phyloP scores from a whole-genome alignment of 2,888 invertebrate species.

The Alentia gelatinosa region DNA sequence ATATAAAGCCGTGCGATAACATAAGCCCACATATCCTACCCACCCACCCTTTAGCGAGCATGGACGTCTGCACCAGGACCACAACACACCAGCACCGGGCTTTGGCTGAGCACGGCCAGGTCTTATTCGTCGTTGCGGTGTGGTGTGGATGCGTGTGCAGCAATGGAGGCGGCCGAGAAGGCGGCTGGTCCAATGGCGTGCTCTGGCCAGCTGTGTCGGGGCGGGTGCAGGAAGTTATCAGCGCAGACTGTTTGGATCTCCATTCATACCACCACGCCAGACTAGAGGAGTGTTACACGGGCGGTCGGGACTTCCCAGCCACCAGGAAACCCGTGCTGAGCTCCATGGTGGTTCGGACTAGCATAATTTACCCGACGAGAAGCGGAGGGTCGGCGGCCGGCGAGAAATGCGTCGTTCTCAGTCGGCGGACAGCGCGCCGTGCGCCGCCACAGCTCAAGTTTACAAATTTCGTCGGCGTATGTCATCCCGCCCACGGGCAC shows the following conservation, averaged over 20 bases:
- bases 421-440: neutral
- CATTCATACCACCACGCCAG: neutral
- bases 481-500: neutral
- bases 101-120: neutral
- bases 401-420: neutral
- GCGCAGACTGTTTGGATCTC: conserved; percentile 42
- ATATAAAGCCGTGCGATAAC: neutral
- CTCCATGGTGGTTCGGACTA: neutral
- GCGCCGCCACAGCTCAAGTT: neutral
- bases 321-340: conserved; percentile 13
- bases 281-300: neutral
- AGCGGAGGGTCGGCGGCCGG: neutral
- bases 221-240: neutral
- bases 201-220: neutral
- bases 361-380: conserved; percentile 49
- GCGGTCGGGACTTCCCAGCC: neutral
- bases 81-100: neutral
- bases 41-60: neutral
- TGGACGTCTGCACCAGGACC: neutral
- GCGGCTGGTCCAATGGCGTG: conserved; percentile 12
- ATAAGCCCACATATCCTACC: neutral
- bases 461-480: neutral
- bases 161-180: neutral
- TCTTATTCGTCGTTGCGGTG: neutral
- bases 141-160: neutral